Conservation (phyloP, 2,888 invertebrate genomes). For the Hemicrepidius hirtus region DNA sequence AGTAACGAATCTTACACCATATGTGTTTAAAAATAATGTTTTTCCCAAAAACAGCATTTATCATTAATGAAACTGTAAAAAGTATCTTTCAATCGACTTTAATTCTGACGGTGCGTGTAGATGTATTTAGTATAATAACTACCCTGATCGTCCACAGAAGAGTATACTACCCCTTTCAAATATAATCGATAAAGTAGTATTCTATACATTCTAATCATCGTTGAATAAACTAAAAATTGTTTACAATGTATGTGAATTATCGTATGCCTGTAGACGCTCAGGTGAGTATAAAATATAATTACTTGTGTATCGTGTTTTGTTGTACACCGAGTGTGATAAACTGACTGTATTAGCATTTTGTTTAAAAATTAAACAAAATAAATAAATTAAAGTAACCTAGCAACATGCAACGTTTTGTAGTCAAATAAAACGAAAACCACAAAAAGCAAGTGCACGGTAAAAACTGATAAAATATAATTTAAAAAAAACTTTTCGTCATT, state of each 20-base stretch:
- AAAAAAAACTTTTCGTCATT: conserved; percentile 66
- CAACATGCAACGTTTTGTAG: conserved; percentile 71
- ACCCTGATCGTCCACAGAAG: conserved; percentile 37
- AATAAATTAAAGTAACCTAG: conserved; percentile 61
- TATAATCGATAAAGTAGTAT: not conserved
- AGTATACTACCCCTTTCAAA: no score
- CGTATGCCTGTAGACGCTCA: conserved; percentile 34
- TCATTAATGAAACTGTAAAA: not conserved
- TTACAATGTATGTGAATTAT: no score
- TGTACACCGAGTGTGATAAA: conserved; percentile 45
- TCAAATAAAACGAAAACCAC: conserved; percentile 57
- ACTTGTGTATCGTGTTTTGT: conserved; percentile 48
- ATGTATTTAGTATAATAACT: conserved; percentile 34
- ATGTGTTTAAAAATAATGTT: not conserved
- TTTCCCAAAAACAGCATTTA: not conserved
- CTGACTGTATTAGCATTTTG: conserved; percentile 48
- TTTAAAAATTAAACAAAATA: conserved; percentile 52
- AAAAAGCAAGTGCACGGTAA: conserved; percentile 53
- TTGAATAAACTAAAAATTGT: no score
- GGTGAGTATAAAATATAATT: conserved; percentile 34
- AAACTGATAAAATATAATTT: conserved; percentile 58
- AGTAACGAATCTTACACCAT: not conserved
- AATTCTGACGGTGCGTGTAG: conserved; percentile 46
- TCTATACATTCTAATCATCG: no score
- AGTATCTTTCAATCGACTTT: conserved; percentile 14